These are phyloP conservation scores for Azemiops feae DNA, from an alignment of 2,113 vertebrate species.

Conservation along the genomic window DNA sequence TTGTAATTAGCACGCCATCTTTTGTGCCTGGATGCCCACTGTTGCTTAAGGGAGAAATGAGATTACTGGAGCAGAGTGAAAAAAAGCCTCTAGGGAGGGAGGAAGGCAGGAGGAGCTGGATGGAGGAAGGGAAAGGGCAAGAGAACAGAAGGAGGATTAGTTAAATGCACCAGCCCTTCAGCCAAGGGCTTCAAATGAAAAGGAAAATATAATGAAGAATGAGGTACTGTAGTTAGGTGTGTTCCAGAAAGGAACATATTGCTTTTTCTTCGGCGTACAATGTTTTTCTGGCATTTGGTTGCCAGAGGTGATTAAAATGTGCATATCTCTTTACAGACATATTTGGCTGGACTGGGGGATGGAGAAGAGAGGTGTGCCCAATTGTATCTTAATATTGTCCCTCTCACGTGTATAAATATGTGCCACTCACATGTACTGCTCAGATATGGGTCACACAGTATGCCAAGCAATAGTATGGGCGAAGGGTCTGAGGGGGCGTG, in stretches of 20 bases:
- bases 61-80: slow-evolving; percentile 28
- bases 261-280: neutral
- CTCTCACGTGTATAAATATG: neutral
- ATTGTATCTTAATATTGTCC: neutral
- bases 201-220: neutral
- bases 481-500: neutral
- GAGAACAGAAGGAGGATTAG: neutral
- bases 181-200: neutral
- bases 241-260: neutral
- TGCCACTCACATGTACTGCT: neutral
- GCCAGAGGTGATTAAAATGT: neutral
- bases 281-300: neutral
- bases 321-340: neutral
- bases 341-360: neutral
- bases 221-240: neutral
- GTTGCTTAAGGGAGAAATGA: slow-evolving; percentile 10
- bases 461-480: neutral
- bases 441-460: neutral
- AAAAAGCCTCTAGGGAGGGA: neutral
- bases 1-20: neutral
- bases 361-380: neutral
- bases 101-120: neutral
- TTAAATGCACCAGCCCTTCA: neutral
- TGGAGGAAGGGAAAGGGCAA: neutral
- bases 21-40: slow-evolving; percentile 4